Conservation (phyloP, 1,140 invertebrate genomes). For the Globodera ellingtonae region DNA sequence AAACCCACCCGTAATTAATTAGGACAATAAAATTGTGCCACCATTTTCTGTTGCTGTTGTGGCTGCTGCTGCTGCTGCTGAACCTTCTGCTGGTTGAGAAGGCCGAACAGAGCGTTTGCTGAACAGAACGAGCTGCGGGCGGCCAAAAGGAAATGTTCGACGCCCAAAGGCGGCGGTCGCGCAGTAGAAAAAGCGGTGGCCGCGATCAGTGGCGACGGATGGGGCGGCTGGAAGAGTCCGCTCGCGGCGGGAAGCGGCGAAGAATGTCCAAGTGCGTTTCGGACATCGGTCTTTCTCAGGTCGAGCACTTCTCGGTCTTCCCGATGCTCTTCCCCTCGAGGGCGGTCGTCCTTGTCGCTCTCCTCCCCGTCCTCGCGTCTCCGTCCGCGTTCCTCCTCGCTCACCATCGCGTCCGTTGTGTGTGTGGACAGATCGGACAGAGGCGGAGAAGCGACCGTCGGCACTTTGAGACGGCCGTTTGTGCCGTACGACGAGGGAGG, state of each 20-base stretch:
- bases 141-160: slow-evolving; percentile 42
- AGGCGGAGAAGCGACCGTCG: not conserved
- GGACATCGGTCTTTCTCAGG: not conserved
- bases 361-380: not conserved
- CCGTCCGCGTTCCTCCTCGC: not conserved
- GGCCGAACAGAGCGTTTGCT: slow-evolving; percentile 42
- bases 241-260: not conserved
- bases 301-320: slow-evolving; percentile 7
- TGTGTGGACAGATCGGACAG: slow-evolving; percentile 1
- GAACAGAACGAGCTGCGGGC: slow-evolving; percentile 50
- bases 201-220: slow-evolving; percentile 6
- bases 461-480: not conserved
- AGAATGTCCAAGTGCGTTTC: not conserved
- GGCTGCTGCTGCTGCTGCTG: slow-evolving; percentile 32
- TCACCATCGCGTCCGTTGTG: not conserved
- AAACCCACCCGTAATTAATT: not conserved
- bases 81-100: slow-evolving; percentile 39
- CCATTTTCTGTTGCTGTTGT: slow-evolving; percentile 13
- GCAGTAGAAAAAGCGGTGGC: slow-evolving; percentile 8
- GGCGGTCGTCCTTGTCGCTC: not conserved
- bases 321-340: not conserved
- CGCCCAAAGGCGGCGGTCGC: slow-evolving; percentile 19
- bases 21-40: slow-evolving; percentile 6
- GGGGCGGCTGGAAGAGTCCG: slow-evolving; percentile 9
- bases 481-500: not conserved